Evolutionary conservation across 2,113 vertebrate genomes (phyloP).

Genomic region (Psophia crepitans): DNA sequence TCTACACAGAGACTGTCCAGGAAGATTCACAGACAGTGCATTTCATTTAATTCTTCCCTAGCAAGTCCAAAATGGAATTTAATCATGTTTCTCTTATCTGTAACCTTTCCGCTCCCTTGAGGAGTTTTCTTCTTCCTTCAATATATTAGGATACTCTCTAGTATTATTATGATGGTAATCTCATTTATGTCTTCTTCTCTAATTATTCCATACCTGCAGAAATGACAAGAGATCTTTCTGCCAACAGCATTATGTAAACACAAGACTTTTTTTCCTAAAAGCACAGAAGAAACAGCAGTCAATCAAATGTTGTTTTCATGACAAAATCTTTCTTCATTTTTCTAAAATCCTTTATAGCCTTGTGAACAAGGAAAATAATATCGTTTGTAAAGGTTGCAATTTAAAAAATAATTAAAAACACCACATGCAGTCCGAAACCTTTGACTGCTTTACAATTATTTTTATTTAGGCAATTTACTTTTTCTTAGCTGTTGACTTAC

Average conservation of each 20-base stretch:
- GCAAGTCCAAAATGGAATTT: slow-evolving; percentile 50
- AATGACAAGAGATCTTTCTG: slow-evolving; percentile 37
- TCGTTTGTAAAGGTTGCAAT: background rate
- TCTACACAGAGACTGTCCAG: background rate
- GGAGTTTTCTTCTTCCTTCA: background rate
- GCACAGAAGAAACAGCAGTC: slow-evolving; percentile 47
- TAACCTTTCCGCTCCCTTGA: slow-evolving; percentile 40
- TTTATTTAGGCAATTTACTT: slow-evolving; percentile 34
- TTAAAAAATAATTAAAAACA: background rate
- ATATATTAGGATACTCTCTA: slow-evolving; percentile 23
- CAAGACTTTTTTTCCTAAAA: background rate
- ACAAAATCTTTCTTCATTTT: background rate
- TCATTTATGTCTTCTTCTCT: slow-evolving; percentile 11
- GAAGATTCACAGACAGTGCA: background rate
- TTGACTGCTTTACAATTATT: slow-evolving; percentile 26
- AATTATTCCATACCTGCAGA: slow-evolving; percentile 52
- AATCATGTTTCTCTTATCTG: slow-evolving; percentile 57
- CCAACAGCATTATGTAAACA: slow-evolving; percentile 24
- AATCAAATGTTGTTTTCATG: background rate
- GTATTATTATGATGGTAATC: background rate
- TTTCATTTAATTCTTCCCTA: slow-evolving; percentile 21
- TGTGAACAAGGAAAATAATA: background rate
- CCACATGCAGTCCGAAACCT: background rate
- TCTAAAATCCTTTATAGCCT: background rate
- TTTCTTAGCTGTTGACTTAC: background rate